Conservation (phyloP, 2,888 invertebrate species). For the Erannis defoliaria region DNA sequence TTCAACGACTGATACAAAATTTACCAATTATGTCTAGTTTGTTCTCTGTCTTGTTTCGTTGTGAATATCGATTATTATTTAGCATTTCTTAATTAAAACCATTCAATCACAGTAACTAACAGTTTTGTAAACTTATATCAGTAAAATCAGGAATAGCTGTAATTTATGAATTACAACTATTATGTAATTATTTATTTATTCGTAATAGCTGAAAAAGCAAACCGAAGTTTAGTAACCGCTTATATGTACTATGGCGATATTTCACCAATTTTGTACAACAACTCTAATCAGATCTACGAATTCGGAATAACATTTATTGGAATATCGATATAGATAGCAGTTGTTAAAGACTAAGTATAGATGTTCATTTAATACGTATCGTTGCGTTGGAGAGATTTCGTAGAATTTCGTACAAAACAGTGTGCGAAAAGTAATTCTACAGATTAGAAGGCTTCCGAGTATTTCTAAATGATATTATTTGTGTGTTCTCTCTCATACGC, state of each 20-base stretch:
- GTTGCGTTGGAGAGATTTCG: constrained; percentile 1
- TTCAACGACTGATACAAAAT: no score
- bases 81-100: no score
- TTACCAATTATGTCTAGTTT: no score
- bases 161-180: no score
- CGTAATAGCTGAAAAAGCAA: no score
- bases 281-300: constrained; percentile 5
- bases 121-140: no score
- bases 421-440: background rate
- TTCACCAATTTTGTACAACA: background rate
- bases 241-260: background rate
- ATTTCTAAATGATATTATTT: background rate
- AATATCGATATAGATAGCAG: background rate
- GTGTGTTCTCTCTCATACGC: background rate
- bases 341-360: background rate
- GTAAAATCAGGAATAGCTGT: no score
- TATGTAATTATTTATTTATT: no score
- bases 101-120: no score
- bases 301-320: constrained; percentile 3
- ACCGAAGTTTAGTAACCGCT: no score
- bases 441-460: background rate
- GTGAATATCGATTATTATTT: no score
- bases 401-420: background rate
- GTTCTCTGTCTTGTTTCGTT: no score
- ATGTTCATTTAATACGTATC: background rate